Evolutionary conservation across 2,888 invertebrate genomes (phyloP), one percentile per base, ranked within the genome.

Genomic region (Pharmacophagus antenor): DNA sequence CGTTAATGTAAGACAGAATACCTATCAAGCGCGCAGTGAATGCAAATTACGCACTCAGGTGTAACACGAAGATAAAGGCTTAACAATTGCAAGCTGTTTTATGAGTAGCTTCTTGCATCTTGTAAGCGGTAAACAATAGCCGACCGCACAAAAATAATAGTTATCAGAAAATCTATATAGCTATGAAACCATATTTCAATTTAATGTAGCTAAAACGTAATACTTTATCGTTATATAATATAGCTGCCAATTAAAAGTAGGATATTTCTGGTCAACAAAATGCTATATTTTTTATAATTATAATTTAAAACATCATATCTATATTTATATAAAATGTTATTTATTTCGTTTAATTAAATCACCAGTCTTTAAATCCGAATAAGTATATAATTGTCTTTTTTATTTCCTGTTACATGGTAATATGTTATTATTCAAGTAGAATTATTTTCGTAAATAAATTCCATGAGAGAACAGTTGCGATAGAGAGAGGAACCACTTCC

Each of bases 1-100:
- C 37, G 42, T 60, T 37, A 50, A n/a, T 53, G 62, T 62, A 61
- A 74, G 73, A 73, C 72, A 71, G 79, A 72, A 73, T 72, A 76
- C 67, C 69, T 84, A 83, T 84, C 80, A 82, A 76, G 71, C 74
- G 77, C 74, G 73, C 69, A 72, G 71, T 68, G 69, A 75, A 73
- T 72, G 77, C 82, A 80, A 83, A 80, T 83, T 76, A 74, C 77
- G 76, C 82, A 69, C 62, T 74, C 84, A 84, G 81, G 83, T 85
- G 85, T 80, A 73, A 73, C 68, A 64, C 63, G 62, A 64, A 80
- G 84, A 85, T 85, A 85, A 80, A 78, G 62, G 68, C 72, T 72
- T 68, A 71, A 74, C 72, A 70, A 71, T 70, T 72, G 70, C 70
- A 67, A 62, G 20, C 31, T 18, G 65, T 68, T 67, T 69, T 67